Evolutionary conservation across 2,797 vertebrate genomes (phyloP), one percentile per base, ranked within the genome.

Genomic region (Dromococcyx pavoninus): DNA sequence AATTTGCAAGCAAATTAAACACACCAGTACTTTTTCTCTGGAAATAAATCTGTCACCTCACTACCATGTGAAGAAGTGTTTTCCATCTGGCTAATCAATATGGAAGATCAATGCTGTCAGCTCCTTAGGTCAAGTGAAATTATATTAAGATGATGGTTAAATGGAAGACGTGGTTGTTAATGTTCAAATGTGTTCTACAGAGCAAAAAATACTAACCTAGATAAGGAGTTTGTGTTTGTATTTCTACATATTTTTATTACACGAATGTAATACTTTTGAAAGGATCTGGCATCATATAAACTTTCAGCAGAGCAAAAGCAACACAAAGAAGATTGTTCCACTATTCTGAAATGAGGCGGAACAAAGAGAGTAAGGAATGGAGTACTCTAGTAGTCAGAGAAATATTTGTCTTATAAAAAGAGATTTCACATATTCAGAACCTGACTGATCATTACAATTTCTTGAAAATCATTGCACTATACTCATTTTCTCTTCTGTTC

Each of bases 1-100:
- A 94, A 87, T 86, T 73, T 94, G 65, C 54, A 94, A 87, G 58
- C 65, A 93, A 86, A 95, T 94, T 60, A 93, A 93, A 88, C 51
- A 65, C 37, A 92, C 78, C 74, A 32, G n/a, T 56, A 62, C 39
- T 69, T 75, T 71, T 86, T 79, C 60, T 76, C 71, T 61, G 48
- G 44, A 75, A 41, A 66, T 35, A 58, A 93, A 81, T 70, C 39
- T 82, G 30, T n/a, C 60, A 86, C 41, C 37, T 82, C 41, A 24
- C 30, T 69, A 51, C 27, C 41, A 86, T 7, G 9, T 51, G 62
- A 88, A 77, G 69, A 62, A 80, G 15, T 23, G 11, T 39, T 86
- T 81, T 93, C 61, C 43, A 43, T 82, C 43, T 57, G 28, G 21
- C 65, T 77, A 77, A 86, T 89, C 89, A 71, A 51, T 51, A 76